Conservation (phyloP, 2,888 invertebrate genomes). For the Pinctada fucata region DNA sequence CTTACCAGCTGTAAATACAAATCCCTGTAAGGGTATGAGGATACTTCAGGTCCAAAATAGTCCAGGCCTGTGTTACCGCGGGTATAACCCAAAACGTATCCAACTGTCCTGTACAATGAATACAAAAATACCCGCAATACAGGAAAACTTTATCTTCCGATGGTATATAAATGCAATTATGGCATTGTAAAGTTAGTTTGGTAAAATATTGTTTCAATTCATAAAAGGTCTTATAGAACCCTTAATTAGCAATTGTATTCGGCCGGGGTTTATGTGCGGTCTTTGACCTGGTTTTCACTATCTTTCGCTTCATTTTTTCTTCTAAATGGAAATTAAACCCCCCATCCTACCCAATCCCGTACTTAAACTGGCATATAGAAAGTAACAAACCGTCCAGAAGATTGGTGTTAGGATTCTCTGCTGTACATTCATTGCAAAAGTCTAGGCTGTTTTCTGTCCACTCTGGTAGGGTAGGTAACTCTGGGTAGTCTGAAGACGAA, state of each 20-base stretch:
- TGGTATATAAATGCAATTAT: too few relatives aligned
- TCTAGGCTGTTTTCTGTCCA: conserved; percentile 65
- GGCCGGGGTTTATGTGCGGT: too few relatives aligned
- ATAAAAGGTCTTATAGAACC: too few relatives aligned
- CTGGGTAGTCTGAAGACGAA: conserved; percentile 53
- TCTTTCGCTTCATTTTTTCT: too few relatives aligned
- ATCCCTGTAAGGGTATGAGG: conserved; percentile 66
- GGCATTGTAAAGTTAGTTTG: too few relatives aligned
- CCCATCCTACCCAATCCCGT: too few relatives aligned
- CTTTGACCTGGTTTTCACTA: too few relatives aligned
- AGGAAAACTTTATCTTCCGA: too few relatives aligned
- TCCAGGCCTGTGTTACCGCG: conserved; percentile 67
- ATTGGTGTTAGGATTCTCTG: conserved; percentile 63
- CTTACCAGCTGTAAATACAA: conserved; percentile 69
- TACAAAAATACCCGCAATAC: background rate
- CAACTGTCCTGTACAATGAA: conserved; percentile 55
- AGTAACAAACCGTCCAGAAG: conserved; percentile 60
- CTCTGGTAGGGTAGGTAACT: conserved; percentile 53
- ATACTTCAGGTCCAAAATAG: conserved; percentile 63
- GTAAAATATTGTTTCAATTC: too few relatives aligned
- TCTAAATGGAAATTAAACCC: too few relatives aligned
- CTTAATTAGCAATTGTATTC: too few relatives aligned
- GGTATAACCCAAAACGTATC: conserved; percentile 68
- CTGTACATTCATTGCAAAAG: conserved; percentile 66
- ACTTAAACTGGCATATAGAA: background rate